These are phyloP conservation scores for Catonia carolina DNA, from an alignment of 2,888 invertebrate genomes.

Conservation along the genomic window DNA sequence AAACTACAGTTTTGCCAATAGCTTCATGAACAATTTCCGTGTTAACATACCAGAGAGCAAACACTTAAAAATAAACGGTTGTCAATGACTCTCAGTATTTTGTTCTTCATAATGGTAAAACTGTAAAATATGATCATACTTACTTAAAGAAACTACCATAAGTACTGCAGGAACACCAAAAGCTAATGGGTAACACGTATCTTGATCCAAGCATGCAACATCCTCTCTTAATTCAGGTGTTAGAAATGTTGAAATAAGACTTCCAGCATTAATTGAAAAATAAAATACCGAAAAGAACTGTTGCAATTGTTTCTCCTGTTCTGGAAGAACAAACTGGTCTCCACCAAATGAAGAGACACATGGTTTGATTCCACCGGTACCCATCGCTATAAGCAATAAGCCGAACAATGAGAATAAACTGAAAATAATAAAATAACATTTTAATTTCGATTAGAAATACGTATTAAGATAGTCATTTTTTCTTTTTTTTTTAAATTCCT, in stretches of 20 bases:
- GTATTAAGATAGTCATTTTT: too few relatives aligned
- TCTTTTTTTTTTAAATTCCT: too few relatives aligned
- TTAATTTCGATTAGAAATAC: too few relatives aligned
- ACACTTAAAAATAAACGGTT: too few relatives aligned
- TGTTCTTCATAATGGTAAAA: too few relatives aligned
- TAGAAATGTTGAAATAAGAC: slow-evolving; percentile 62
- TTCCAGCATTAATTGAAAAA: slow-evolving; percentile 58
- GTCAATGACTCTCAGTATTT: too few relatives aligned
- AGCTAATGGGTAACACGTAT: slow-evolving; percentile 62
- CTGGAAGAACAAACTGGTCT: slow-evolving; percentile 64
- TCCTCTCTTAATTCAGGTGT: slow-evolving; percentile 65
- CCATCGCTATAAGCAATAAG: slow-evolving; percentile 61
- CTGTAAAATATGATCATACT: too few relatives aligned
- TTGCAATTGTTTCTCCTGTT: slow-evolving; percentile 56
- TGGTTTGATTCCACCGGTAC: slow-evolving; percentile 77
- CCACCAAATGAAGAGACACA: slow-evolving; percentile 77
- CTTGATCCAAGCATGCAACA: slow-evolving; percentile 56
- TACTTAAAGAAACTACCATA: slow-evolving; percentile 54
- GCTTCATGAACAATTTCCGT: too few relatives aligned
- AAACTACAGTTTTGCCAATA: too few relatives aligned
- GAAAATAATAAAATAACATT: slow-evolving; percentile 15
- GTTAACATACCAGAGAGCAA: too few relatives aligned
- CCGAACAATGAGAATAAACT: slow-evolving; percentile 57
- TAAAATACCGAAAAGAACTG: slow-evolving; percentile 73
- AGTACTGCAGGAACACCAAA: slow-evolving; percentile 65